Base-by-base conservation (phyloP, 2,797 vertebrate species). In the Philypnodon macrostomus region DNA sequence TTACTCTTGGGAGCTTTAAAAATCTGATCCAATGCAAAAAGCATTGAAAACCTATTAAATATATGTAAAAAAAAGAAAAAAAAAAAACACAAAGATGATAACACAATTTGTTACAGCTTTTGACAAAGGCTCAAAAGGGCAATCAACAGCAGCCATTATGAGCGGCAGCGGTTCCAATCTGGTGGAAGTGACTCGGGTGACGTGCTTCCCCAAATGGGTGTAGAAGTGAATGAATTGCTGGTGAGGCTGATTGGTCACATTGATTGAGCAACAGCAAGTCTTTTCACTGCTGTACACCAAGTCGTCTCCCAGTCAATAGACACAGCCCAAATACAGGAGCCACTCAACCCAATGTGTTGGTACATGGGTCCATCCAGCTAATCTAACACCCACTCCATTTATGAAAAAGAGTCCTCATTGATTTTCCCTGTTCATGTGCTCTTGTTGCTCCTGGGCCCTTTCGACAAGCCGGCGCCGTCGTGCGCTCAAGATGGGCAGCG, bases 381-480 rank as follows among this genome's bases (percentile, higher is more conserved):
- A 88, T 87, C 87, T 87, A 87, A 87, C 88, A 86, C 79, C 76
- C 85, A 80, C 85, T 87, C 83, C 75, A 87, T 88, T 87, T 87
- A 90, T 87, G 86, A 88, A 88, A 88, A 87, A 85, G 80, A 88
- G 84, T 81, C 77, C 71, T 80, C 80, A 89, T 89, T 64, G 87
- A 90, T 89, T 85, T 80, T 76, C 58, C 73, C 69, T 80, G 75
- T 80, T 69, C 81, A 63, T 81, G 81, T 54, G 69, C 81, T 84
- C 77, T 79, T 65, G 81, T 84, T 85, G 87, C 83, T 77, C 64
- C 63, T 68, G 80, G 66, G 82, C 75, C 58, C 81, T 85, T 84
- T 79, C 65, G 61, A 73, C 80, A 80, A 33, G 47, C 69, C 15
- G 80, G 80, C 80, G 80, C 83, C 85, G 73, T 72, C 76, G 71